Evolutionary conservation across 1,140 invertebrate genomes (phyloP), one percentile per base, ranked within the genome.

Genomic region (Planococcus citri): DNA sequence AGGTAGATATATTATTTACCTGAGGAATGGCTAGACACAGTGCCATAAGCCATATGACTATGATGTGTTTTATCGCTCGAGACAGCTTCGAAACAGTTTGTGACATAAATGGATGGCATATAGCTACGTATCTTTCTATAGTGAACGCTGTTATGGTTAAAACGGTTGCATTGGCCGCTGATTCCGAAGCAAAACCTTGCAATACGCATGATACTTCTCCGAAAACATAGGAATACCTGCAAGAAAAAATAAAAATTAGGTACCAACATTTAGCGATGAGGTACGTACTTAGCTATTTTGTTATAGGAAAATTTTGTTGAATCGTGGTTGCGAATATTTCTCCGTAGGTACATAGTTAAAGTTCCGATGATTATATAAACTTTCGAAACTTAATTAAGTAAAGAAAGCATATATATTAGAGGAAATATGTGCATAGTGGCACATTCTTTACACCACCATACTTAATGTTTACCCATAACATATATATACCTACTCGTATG

Each of bases 111-210:
- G 89, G 89, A 78, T 90, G 87, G 75, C 89, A 90, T 70, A 91
- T 90, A 61, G 89, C 89, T n/a, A 91, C 80, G 76, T 91, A 93
- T 14, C 91, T 79, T 77, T 94, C 91, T 1, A 91, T 82, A 0
- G 91, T 92, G 78, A 93, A 93, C 12, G 87, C 86, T 0, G 91
- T 92, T 72, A 96, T 95, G 0, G 92, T 95, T n/a, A 95, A 79
- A 0, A 95, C 89, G 0, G 92, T 94, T 0, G 92, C 91, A 77
- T 95, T 93, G 2, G 89, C 87, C 0, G 90, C 92, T n/a, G 88
- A 90, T 78, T 97, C 94, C 0, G 91, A 87, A 0, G 91, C 83
- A 60, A 94, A 82, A 0, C 90, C 90, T 70, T 91, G 85, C 21
- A 94, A 80, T 9, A 94, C 82, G 78, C 93, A 97, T 77, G 95